Evolutionary conservation across 1,140 invertebrate species (phyloP).

Genomic region (Heliconius nattereri): DNA sequence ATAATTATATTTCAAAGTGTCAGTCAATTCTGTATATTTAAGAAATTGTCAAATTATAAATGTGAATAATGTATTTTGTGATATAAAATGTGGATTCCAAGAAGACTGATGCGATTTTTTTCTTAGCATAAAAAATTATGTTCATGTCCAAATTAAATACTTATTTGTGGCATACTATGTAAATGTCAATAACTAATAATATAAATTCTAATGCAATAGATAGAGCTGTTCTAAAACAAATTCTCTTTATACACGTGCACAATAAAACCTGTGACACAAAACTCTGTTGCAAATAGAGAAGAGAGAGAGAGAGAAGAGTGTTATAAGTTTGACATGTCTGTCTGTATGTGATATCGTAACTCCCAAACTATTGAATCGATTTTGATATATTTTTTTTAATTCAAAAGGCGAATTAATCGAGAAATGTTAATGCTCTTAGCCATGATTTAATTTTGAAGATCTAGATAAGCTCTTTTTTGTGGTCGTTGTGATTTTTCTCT

Average conservation of each 20-base stretch:
- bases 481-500: no score
- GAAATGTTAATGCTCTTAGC: no score
- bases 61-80: conserved; percentile 12
- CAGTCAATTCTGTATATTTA: conserved; percentile 6
- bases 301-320: no score
- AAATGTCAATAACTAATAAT: not conserved
- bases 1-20: not conserved
- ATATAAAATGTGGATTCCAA: conserved; percentile 25
- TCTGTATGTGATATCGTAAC: no score
- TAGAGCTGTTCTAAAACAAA: not conserved
- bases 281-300: no score
- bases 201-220: not conserved
- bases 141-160: not conserved
- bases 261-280: no score
- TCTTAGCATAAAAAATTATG: not conserved
- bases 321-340: no score
- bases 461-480: no score
- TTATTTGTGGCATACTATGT: not conserved
- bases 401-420: no score
- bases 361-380: no score
- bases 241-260: not conserved
- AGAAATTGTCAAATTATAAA: conserved; percentile 1
- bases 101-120: conserved; percentile 32
- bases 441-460: no score
- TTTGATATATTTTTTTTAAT: no score